Base-by-base conservation (phyloP, 2,113 vertebrate genomes). In the Petaurus breviceps region DNA sequence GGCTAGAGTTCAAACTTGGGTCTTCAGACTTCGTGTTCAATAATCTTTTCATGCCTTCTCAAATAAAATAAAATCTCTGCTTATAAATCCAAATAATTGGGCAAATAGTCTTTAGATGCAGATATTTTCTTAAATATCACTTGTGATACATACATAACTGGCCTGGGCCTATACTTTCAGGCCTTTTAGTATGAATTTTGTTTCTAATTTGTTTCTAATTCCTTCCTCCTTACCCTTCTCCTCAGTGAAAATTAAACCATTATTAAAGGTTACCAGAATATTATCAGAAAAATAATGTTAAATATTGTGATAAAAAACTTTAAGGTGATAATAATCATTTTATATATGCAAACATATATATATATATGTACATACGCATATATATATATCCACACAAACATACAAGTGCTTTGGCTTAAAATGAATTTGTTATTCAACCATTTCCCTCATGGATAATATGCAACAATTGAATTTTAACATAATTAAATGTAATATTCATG, bases 401-500 rank as follows among this genome's bases (percentile, higher is more conserved):
- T 43, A 95, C 0, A 26, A 89, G 93, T 52, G 37, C 49, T 37
- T 95, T 28, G 92, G 37, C 16, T 96, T 50, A 3, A 7, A 92
- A 43, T 31, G 51, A 94, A 94, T 25, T 51, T 68, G 92, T 51
- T 94, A 50, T 25, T 84, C 46, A 47, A 24, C 11, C 11, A 0
- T 50, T 28, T 93, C 51, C 94, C 93, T 93, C 54, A 49, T 0
- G 10, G 49, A n/a, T 91, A 94, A 61, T 61, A 93, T 91, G 92
- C 28, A 68, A 84, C 8, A 54, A 52, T n/a, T 31, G 90, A 89
- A 91, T 96, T 96, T 93, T 92, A 96, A 92, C 23, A 89, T 94
- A 97, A 97, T 97, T 96, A 97, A 97, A 97, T 94, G 92, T 90
- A 91, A 96, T 93, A 95, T 94, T 95, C 93, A 93, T 53, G 68